Conservation (phyloP, 1,140 invertebrate genomes). For the Catajapyx aquilonaris region DNA sequence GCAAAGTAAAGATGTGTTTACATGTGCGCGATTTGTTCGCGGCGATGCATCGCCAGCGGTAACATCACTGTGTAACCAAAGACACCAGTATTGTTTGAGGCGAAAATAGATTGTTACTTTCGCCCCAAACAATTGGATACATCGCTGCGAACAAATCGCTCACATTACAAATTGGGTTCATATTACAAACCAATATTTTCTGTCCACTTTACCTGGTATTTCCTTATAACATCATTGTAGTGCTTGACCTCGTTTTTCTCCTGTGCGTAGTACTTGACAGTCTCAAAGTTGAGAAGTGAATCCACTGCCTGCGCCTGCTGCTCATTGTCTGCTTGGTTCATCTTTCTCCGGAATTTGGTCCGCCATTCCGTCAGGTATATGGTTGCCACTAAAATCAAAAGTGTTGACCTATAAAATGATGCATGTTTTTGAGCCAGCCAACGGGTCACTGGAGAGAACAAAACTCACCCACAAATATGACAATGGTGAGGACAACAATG, state of each 20-base stretch:
- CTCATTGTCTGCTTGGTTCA: conserved; percentile 34
- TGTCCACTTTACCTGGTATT: conserved; percentile 31
- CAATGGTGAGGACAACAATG: conserved; percentile 37
- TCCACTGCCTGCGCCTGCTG: conserved; percentile 31
- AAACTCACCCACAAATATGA: conserved; percentile 30
- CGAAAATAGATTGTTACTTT: too few relatives aligned
- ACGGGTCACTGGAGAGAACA: too few relatives aligned
- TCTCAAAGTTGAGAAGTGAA: conserved; percentile 41
- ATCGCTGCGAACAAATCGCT: too few relatives aligned
- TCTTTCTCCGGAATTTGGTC: conserved; percentile 24
- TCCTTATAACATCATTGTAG: conserved; percentile 25
- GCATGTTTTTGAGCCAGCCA: too few relatives aligned
- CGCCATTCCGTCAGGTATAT: conserved; percentile 13
- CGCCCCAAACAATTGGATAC: not conserved
- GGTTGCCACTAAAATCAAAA: conserved; percentile 9
- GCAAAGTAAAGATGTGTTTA: not conserved
- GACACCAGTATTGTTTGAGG: too few relatives aligned
- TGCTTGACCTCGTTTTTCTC: conserved; percentile 31
- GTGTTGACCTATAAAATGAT: too few relatives aligned
- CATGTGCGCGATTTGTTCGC: too few relatives aligned
- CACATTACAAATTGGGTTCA: too few relatives aligned
- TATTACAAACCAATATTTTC: too few relatives aligned
- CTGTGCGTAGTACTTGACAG: conserved; percentile 39
- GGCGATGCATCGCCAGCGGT: too few relatives aligned
- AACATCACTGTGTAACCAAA: too few relatives aligned